A percentile compares a stretch with the other conserved stretches of the same genome.
Evolutionary conservation across 2,113 vertebrate genomes (phyloP).

Genomic region (Eurystomus gularis): DNA sequence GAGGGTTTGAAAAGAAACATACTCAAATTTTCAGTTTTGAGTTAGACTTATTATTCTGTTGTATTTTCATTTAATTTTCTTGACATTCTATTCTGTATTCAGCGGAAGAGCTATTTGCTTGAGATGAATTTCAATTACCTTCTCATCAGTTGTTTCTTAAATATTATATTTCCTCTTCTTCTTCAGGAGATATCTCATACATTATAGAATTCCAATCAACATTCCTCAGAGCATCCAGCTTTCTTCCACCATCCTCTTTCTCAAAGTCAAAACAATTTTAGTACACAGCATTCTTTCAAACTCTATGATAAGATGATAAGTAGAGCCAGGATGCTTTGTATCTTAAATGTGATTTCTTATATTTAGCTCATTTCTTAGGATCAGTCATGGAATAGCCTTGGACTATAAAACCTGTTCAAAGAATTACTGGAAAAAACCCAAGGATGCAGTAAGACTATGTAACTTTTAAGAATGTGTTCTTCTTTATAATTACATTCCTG

Average conservation of each 20-base stretch:
- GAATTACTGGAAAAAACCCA: slow-evolving; percentile 40
- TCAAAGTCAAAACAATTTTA: slow-evolving; percentile 55
- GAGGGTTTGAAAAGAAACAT: slow-evolving; percentile 17
- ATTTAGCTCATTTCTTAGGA: slow-evolving; percentile 46
- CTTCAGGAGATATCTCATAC: slow-evolving; percentile 58
- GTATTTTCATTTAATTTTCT: slow-evolving; percentile 59
- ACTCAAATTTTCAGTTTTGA: slow-evolving; percentile 1
- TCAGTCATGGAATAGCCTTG: neutral
- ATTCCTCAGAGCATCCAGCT: slow-evolving; percentile 54
- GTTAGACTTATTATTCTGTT: slow-evolving; percentile 41
- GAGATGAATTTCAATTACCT: slow-evolving; percentile 69
- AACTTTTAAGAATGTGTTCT: slow-evolving; percentile 15
- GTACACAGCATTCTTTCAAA: slow-evolving; percentile 49
- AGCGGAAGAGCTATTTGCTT: slow-evolving; percentile 48
- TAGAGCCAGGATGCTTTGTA: slow-evolving; percentile 40
- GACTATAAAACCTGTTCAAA: neutral
- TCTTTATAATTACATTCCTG: slow-evolving; percentile 29
- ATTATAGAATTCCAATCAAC: slow-evolving; percentile 72
- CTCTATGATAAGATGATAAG: slow-evolving; percentile 62
- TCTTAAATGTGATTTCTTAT: slow-evolving; percentile 53
- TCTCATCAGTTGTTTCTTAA: slow-evolving; percentile 66
- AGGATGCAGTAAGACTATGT: neutral
- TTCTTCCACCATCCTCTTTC: slow-evolving; percentile 44
- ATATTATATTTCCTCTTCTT: slow-evolving; percentile 61
- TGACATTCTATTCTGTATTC: slow-evolving; percentile 63